These are phyloP conservation scores for Corythornis cristatus DNA, from an alignment of 2,113 vertebrate species.

Conservation along the genomic window DNA sequence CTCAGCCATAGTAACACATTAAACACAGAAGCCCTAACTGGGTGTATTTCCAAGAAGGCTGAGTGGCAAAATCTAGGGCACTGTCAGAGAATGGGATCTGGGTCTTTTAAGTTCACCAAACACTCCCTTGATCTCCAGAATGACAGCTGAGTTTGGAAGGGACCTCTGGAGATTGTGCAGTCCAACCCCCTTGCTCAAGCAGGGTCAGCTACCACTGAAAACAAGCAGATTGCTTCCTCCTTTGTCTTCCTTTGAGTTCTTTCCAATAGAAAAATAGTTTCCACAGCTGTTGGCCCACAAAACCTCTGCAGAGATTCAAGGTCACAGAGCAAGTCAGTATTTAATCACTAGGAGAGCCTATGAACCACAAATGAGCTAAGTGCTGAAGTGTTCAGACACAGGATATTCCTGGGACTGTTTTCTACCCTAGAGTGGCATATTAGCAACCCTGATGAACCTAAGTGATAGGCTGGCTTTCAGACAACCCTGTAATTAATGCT, in stretches of 20 bases:
- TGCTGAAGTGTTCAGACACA: not conserved
- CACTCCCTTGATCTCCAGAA: not conserved
- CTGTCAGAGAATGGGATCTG: not conserved
- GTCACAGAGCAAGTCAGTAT: conserved; percentile 13
- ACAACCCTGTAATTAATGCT: not conserved
- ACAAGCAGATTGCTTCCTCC: conserved; percentile 6
- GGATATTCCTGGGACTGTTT: not conserved
- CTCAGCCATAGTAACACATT: not conserved
- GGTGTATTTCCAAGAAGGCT: not conserved
- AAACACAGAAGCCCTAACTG: not conserved
- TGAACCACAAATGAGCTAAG: not conserved
- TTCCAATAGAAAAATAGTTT: conserved; percentile 39
- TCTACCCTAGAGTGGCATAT: not conserved
- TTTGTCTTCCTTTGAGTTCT: not conserved
- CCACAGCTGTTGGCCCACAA: conserved; percentile 18
- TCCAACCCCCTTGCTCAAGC: not conserved
- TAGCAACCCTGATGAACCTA: not conserved
- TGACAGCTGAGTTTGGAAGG: not conserved
- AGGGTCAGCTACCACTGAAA: not conserved
- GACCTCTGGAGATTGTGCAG: not conserved
- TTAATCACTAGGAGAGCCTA: conserved; percentile 17
- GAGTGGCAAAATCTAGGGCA: not conserved
- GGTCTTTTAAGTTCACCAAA: not conserved
- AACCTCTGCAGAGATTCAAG: not conserved
- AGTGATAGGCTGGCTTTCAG: not conserved